Percentiles rank a stretch among this genome's conserved stretches.
phyloP scores from a whole-genome alignment of 2,888 invertebrate genomes.

The Baccha elongata region DNA sequence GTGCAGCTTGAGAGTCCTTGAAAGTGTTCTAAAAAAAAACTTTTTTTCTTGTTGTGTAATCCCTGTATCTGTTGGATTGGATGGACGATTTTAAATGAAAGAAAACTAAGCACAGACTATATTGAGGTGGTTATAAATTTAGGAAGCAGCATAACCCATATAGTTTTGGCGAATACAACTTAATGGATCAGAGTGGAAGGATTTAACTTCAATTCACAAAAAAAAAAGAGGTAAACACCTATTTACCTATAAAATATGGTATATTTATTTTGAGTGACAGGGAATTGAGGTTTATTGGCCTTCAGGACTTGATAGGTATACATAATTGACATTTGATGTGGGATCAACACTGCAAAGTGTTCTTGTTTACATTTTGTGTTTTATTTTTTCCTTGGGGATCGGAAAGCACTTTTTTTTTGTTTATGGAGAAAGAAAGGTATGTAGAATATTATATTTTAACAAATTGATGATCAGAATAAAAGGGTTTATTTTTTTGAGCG shows the following conservation, averaged over 20 bases:
- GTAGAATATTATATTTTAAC: no score
- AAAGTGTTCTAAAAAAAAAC: constrained; percentile 25
- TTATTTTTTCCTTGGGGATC: not conserved
- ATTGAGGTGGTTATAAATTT: constrained; percentile 39
- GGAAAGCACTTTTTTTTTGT: not conserved
- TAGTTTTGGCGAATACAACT: not conserved
- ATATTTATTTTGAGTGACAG: constrained; percentile 42
- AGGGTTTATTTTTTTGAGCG: not conserved
- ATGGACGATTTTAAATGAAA: constrained; percentile 16
- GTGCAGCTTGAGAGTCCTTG: constrained; percentile 48
- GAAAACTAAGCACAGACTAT: constrained; percentile 28
- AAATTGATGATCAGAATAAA: not conserved
- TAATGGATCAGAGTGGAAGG: not conserved
- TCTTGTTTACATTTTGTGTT: not conserved
- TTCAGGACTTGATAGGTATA: constrained; percentile 7
- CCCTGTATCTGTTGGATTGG: not conserved
- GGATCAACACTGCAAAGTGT: constrained; percentile 19
- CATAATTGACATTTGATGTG: constrained; percentile 55
- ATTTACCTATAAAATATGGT: not conserved
- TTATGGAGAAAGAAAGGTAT: not conserved
- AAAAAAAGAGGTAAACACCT: not conserved
- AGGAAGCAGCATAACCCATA: not conserved
- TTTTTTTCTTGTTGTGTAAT: not conserved
- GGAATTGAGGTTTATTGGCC: constrained; percentile 32
- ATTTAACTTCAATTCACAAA: not conserved